Evolutionary conservation across 2,113 vertebrate species (phyloP).

Genomic region (Pagrus major): DNA sequence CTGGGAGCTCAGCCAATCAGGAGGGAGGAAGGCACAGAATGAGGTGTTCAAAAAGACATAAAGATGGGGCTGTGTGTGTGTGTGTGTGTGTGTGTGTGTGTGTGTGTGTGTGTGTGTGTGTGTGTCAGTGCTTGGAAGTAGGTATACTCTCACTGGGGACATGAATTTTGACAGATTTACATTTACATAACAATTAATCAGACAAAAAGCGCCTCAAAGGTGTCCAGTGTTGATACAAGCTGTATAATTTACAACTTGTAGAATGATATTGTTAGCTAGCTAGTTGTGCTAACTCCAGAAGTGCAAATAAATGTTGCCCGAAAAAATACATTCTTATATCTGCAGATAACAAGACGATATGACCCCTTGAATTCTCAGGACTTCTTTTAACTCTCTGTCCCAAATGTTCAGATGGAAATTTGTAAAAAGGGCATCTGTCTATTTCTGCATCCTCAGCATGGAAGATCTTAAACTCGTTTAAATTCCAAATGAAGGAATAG

Average conservation of each 20-base stretch:
- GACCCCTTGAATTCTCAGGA: too few species aligned
- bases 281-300: background rate
- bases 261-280: background rate
- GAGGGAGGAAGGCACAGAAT: background rate
- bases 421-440: too few species aligned
- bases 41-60: slow-evolving; percentile 28
- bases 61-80: slow-evolving; percentile 17
- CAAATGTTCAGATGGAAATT: too few species aligned
- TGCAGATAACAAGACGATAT: too few species aligned
- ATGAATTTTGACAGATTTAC: background rate
- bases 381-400: too few species aligned
- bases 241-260: too few species aligned
- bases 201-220: background rate
- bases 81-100: slow-evolving; percentile 13
- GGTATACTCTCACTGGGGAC: background rate
- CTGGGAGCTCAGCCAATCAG: slow-evolving; percentile 56
- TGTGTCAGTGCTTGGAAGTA: background rate
- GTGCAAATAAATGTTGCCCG: background rate
- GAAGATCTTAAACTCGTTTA: too few species aligned
- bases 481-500: too few species aligned
- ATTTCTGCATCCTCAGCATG: too few species aligned
- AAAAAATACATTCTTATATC: background rate
- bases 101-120: background rate
- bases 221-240: background rate
- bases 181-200: too few species aligned